A percentile compares a stretch with the other conserved stretches of the same genome.
Conservation (phyloP, 2,888 invertebrate genomes). For the Sminthurinus aureus region DNA sequence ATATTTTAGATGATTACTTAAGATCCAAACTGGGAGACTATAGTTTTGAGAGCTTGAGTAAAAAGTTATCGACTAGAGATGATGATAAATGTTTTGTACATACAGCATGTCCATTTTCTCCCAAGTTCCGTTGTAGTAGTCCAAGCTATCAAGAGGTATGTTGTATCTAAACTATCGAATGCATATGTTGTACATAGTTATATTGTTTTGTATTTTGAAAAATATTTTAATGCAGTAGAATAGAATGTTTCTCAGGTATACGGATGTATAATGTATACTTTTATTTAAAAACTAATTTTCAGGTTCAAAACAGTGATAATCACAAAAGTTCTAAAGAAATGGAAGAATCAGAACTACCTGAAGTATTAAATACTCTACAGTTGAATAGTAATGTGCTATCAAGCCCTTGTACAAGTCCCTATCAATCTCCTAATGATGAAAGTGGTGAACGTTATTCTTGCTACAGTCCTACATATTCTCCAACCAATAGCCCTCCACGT, state of each 20-base stretch:
- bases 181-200: background rate
- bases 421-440: constrained; percentile 5
- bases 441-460: background rate
- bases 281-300: no score
- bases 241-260: no score
- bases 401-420: constrained; percentile 21
- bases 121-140: constrained; percentile 36
- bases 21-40: constrained; percentile 27
- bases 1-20: constrained; percentile 19
- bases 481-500: constrained; percentile 17
- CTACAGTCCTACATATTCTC: constrained; percentile 11
- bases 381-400: constrained; percentile 11
- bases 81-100: constrained; percentile 30
- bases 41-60: constrained; percentile 18
- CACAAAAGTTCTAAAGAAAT: no score
- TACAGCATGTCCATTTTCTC: constrained; percentile 31
- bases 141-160: constrained; percentile 32
- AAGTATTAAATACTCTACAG: background rate
- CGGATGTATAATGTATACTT: no score
- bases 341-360: background rate
- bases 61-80: constrained; percentile 19
- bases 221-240: no score
- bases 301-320: constrained; percentile 15
- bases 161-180: background rate
- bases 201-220: background rate